Evolutionary conservation across 2,888 invertebrate species (phyloP).

Genomic region (Erebia ligea): DNA sequence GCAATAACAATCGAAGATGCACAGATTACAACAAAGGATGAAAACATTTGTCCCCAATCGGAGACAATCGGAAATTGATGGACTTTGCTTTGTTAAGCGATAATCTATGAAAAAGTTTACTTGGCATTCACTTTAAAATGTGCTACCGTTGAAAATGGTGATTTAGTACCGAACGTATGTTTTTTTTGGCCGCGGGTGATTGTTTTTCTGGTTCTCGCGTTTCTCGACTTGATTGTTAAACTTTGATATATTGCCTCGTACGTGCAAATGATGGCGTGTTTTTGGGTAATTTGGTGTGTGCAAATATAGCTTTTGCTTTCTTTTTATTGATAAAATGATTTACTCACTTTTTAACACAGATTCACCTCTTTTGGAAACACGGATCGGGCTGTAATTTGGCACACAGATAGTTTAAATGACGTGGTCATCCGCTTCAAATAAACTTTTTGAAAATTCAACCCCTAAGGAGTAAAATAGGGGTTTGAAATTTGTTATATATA

Average conservation of each 20-base stretch:
- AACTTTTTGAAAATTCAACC: no score
- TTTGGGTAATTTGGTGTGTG: conserved; percentile 20
- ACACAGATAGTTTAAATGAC: no score
- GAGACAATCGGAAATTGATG: conserved; percentile 37
- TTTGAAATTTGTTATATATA: no score
- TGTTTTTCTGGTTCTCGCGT: conserved; percentile 20
- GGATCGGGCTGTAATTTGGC: no score
- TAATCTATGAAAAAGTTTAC: conserved; percentile 34
- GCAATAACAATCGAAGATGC: conserved; percentile 20
- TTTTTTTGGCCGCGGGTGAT: conserved; percentile 42
- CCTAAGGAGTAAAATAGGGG: no score
- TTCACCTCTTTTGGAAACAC: neutral
- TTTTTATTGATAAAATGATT: conserved; percentile 1
- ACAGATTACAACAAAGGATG: conserved; percentile 23
- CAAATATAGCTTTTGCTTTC: conserved; percentile 1
- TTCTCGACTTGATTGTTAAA: conserved; percentile 6
- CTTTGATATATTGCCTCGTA: conserved; percentile 13
- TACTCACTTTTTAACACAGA: neutral
- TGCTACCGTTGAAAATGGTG: conserved; percentile 64
- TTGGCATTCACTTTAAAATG: conserved; percentile 24
- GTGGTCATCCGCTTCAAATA: no score
- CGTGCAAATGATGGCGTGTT: conserved; percentile 25
- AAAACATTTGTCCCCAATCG: conserved; percentile 24
- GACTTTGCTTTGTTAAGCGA: conserved; percentile 32
- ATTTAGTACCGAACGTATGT: conserved; percentile 58